Evolutionary conservation across 2,113 vertebrate species (phyloP), one percentile per base, ranked within the genome.

Genomic region (Pseudolaguvia tuberculata): DNA sequence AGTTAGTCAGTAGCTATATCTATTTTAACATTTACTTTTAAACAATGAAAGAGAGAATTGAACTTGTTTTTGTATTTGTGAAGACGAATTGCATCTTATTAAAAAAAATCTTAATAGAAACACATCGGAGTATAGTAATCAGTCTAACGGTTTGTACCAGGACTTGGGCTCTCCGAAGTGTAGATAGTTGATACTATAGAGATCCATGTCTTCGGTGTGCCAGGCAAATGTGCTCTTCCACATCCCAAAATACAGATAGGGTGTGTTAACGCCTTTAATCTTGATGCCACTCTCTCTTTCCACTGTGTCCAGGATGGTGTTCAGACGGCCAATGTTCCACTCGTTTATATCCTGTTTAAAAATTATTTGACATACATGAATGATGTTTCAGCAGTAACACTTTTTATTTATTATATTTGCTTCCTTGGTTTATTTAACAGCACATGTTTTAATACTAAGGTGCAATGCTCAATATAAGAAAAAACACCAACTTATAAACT

Each of bases 141-240:
- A 29, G 50, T 1, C 0, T 48, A 25, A 21, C 17, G 17, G 66
- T n/a, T 18, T 27, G 58, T 93, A 99, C 96, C 96, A 99, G 59
- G 96, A 96, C 79, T 96, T 97, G 1, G 97, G 94, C 47, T 98
- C 95, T 65, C 97, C 97, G 52, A 98, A 97, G 87, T 99, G 97
- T 83, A 99, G 87, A 77, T 98, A 99, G 85, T 94, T 97, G 84
- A 98, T 94, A 87, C 94, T 97, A 83, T 99, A 99, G 0, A 99
- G 90, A 82, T 99, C 96, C 97, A 99, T 99, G 88, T 99, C 96
- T 72, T 99, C 96, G 0, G 96, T 99, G 76, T 98, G 96, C 97
- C 97, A 99, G 0, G 97, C 95, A 58, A 98, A 98, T 0, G 96
- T 95, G 0, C 94, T 98, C 86, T 99, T 99, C 97, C 97, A 99